A percentile compares a stretch with the other conserved stretches of the same genome.
Conservation (phyloP, 1,140 invertebrate genomes). For the Lysiphlebus fabarum region DNA sequence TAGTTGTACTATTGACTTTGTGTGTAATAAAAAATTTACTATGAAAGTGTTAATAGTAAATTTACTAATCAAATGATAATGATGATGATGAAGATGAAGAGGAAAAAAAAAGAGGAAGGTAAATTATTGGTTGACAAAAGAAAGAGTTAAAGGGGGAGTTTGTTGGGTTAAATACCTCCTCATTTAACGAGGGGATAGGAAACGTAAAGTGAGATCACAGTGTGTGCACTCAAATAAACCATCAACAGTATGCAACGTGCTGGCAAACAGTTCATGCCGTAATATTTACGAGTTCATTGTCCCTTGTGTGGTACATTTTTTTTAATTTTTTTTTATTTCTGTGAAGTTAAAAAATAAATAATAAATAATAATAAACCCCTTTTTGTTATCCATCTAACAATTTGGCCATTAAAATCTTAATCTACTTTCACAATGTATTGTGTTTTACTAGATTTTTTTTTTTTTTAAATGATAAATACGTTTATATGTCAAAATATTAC, state of each 20-base stretch:
- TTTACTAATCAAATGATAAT: too few relatives aligned
- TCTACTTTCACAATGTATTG: slow-evolving; percentile 33
- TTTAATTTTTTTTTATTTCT: too few relatives aligned
- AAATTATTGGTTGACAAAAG: slow-evolving; percentile 4
- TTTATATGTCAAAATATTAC: too few relatives aligned
- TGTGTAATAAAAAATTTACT: too few relatives aligned
- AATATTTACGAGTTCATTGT: slow-evolving; percentile 44
- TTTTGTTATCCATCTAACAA: too few relatives aligned
- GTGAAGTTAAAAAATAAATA: slow-evolving; percentile 32
- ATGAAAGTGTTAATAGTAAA: too few relatives aligned
- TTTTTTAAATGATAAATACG: too few relatives aligned
- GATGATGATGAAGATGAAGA: slow-evolving; percentile 9
- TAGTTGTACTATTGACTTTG: too few relatives aligned
- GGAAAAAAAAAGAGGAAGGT: background rate
- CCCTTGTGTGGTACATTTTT: slow-evolving; percentile 29
- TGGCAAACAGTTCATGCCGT: slow-evolving; percentile 35
- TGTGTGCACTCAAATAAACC: slow-evolving; percentile 28
- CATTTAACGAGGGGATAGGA: background rate
- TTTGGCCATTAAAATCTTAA: too few relatives aligned
- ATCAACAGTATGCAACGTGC: slow-evolving; percentile 32
- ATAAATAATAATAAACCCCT: too few relatives aligned
- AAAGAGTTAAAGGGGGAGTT: background rate
- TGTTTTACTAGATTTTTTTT: too few relatives aligned
- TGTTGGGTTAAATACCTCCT: too few relatives aligned
- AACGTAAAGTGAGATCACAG: slow-evolving; percentile 24